These are phyloP conservation scores for Strigamia crassipes DNA, from an alignment of 2,888 invertebrate species.

Conservation along the genomic window DNA sequence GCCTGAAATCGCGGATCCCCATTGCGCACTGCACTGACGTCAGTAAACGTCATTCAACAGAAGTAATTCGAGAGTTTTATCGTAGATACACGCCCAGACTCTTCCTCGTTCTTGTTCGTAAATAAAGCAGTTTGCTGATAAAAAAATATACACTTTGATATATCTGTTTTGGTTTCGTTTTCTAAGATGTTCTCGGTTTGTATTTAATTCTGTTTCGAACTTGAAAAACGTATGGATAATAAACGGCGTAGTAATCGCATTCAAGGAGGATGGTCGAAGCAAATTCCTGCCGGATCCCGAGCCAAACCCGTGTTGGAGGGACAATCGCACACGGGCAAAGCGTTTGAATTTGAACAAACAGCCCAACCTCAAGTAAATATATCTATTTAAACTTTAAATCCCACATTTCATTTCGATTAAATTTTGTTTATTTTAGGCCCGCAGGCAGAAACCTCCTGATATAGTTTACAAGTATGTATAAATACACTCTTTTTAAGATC, in stretches of 20 bases:
- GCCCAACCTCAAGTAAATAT: background rate
- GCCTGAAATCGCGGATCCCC: background rate
- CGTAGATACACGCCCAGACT: no score
- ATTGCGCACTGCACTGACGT: background rate
- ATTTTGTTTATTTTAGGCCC: background rate
- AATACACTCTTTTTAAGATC: background rate
- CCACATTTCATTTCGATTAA: background rate
- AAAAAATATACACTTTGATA: no score
- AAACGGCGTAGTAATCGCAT: constrained; percentile 44
- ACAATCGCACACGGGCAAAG: background rate
- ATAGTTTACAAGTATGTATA: background rate
- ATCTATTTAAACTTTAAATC: background rate
- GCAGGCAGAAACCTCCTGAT: background rate
- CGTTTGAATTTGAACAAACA: background rate
- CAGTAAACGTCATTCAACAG: background rate
- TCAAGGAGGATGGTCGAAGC: constrained; percentile 47
- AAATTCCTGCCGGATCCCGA: background rate
- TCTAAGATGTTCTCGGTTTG: background rate
- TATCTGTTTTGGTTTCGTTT: no score
- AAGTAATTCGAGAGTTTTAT: background rate
- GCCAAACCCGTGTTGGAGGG: background rate
- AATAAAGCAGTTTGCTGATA: no score
- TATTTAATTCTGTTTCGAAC: background rate
- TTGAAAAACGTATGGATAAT: background rate
- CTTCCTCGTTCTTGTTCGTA: no score